Conservation (phyloP, 64 coral and sea anemone species). For the Catalaphyllia jardinei region DNA sequence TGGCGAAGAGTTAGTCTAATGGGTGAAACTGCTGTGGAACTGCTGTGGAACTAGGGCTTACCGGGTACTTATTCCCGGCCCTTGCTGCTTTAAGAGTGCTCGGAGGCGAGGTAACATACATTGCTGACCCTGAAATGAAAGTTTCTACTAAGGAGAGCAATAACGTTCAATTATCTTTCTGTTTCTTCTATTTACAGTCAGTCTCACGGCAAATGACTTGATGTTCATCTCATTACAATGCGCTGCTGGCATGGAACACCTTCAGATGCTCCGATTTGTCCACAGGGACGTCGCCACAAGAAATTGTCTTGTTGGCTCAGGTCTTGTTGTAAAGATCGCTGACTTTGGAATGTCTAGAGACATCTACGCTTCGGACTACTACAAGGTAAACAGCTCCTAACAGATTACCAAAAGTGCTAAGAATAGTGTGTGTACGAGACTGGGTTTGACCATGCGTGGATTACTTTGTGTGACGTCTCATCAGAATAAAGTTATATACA, state of each 20-base stretch:
- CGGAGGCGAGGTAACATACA: no score
- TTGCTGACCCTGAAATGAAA: no score
- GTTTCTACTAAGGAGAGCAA: no score
- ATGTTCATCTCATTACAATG: constrained; percentile 73
- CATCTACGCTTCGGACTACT: constrained; percentile 92
- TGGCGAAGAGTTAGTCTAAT: no score
- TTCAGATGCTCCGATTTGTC: no score
- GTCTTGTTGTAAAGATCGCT: constrained; percentile 80
- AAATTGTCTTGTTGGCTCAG: constrained; percentile 80
- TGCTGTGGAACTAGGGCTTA: no score
- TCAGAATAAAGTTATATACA: no score
- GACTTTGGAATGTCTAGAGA: constrained; percentile 98
- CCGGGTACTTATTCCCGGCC: no score
- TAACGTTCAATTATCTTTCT: background rate
- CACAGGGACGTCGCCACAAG: constrained; percentile 88
- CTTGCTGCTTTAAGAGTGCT: no score
- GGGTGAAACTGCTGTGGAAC: no score
- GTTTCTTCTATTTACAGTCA: constrained; percentile 24
- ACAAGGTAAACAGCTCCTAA: constrained; percentile 51
- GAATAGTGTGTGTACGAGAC: background rate
- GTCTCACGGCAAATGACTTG: constrained; percentile 62
- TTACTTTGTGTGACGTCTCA: no score
- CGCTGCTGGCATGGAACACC: constrained; percentile 67
- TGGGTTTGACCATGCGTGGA: no score
- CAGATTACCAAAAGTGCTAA: background rate